Evolutionary conservation across 2,797 vertebrate species (phyloP).

Genomic region (Passerculus sandwichensis): DNA sequence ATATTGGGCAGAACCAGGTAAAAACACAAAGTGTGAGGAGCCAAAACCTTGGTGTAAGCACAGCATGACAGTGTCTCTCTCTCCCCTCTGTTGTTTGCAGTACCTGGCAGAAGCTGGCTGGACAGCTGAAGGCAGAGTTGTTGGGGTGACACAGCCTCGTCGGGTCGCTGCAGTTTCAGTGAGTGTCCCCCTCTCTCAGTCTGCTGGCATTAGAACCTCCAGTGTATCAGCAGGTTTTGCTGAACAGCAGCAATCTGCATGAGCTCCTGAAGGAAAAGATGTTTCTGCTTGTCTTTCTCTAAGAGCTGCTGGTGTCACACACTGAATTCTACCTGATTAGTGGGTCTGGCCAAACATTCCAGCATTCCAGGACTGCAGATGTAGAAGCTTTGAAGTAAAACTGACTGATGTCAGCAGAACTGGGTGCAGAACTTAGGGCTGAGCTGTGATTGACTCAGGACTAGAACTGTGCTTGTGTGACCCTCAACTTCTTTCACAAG

Average conservation of each 20-base stretch:
- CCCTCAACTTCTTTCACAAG: neutral
- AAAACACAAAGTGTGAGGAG: fast-evolving
- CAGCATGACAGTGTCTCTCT: neutral
- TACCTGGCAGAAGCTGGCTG: conserved; percentile 97
- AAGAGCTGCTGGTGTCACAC: neutral
- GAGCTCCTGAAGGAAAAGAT: neutral
- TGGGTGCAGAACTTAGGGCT: neutral
- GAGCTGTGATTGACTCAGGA: neutral
- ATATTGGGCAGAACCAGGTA: neutral
- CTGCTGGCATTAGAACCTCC: neutral
- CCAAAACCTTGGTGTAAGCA: neutral
- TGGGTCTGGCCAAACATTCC: neutral
- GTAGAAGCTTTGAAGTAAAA: conserved; percentile 13
- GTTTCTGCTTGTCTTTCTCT: neutral
- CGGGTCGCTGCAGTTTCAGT: conserved; percentile 95
- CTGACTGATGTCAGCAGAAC: neutral
- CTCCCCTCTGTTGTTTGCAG: conserved; percentile 65
- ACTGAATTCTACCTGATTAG: neutral
- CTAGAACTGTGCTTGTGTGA: neutral
- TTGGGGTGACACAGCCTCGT: conserved; percentile 96
- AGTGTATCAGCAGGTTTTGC: neutral
- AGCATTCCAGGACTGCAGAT: neutral
- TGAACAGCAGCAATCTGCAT: neutral
- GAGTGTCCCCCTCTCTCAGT: conserved; percentile 54
- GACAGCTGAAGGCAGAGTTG: conserved; percentile 94